Base-by-base conservation (phyloP, 2,797 vertebrate genomes). In the Cossypha caffra region DNA sequence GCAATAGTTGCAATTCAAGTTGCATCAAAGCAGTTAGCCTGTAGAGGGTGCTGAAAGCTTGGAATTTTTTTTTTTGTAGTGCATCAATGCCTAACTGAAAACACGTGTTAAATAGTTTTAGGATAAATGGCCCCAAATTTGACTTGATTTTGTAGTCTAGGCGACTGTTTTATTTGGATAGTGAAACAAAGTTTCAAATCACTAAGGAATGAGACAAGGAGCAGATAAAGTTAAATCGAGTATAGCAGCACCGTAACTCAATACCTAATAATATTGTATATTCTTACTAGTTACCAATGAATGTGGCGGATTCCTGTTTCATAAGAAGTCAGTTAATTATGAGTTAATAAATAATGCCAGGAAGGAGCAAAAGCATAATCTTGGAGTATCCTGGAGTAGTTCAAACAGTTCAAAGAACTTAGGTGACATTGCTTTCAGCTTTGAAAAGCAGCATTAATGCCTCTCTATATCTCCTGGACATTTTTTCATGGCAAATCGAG, bases 31-130 rank as follows among this genome's bases (percentile, higher is more conserved):
- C 75, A 78, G 26, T 93, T 97, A 81, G 92, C 98, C 98, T 98
- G 97, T 95, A 98, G 98, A 98, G 98, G 98, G 98, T 97, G 98
- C 98, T 98, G 94, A 90, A 98, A 96, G 97, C 97, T 97, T 97
- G 94, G 97, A 96, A 93, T 35, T 79, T 50, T 76, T 82, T 10
- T 75, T 81, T 82, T 58, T 10, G 37, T 14, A 54, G 76, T 75
- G 35, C 69, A 20, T 84, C 61, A 67, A 6, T 89, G 61, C 29
- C 64, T 93, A 66, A 81, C 86, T 93, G 55, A 86, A 72, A 94
- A 87, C 78, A 26, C 23, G 16, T 43, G 38, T 66, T 69, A 86
- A 88, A 51, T 52, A 77, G 20, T 92, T 79, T 82, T 63, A 43
- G 38, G 31, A 31, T 66, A 92, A 81, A 50, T 1, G 2, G 13